Evolutionary conservation across 2,888 invertebrate species (phyloP).

Genomic region (Brachyptera risi): DNA sequence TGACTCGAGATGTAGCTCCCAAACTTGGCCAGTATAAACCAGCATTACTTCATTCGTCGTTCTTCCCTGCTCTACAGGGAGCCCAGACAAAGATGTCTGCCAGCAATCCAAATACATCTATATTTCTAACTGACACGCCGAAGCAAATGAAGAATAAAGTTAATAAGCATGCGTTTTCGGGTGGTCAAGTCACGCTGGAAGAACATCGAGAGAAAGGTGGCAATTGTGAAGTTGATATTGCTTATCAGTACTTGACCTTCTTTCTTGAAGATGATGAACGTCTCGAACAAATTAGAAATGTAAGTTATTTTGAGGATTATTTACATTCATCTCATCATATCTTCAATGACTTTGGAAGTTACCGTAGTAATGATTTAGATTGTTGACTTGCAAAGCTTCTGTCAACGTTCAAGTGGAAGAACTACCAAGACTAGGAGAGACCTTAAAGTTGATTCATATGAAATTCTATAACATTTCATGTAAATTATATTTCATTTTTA

Average conservation of each 20-base stretch:
- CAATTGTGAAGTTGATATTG: conserved; percentile 93
- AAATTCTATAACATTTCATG: too few relatives aligned
- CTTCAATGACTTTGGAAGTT: too few relatives aligned
- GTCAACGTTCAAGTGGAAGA: too few relatives aligned
- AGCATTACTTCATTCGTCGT: conserved; percentile 77
- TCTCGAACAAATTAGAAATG: conserved; percentile 68
- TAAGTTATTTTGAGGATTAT: too few relatives aligned
- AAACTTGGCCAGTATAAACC: conserved; percentile 84
- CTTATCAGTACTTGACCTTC: conserved; percentile 90
- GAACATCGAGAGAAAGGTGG: conserved; percentile 89
- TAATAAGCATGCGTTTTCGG: conserved; percentile 95
- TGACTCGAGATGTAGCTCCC: conserved; percentile 98
- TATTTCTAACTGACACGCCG: conserved; percentile 91
- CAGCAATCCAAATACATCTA: conserved; percentile 88
- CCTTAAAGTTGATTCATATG: too few relatives aligned
- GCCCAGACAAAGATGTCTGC: conserved; percentile 98
- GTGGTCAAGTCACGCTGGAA: conserved; percentile 89
- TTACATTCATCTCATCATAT: too few relatives aligned
- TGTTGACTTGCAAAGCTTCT: too few relatives aligned
- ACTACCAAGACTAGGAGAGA: too few relatives aligned
- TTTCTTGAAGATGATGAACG: conserved; percentile 91
- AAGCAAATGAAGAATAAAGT: conserved; percentile 96
- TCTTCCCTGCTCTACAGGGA: conserved; percentile 94
- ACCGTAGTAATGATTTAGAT: too few relatives aligned
- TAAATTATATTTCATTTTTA: too few relatives aligned